A percentile compares a stretch with the other conserved stretches of the same genome.
Evolutionary conservation across 2,113 vertebrate species (phyloP).

Genomic region (Myxocyprinus asiaticus): DNA sequence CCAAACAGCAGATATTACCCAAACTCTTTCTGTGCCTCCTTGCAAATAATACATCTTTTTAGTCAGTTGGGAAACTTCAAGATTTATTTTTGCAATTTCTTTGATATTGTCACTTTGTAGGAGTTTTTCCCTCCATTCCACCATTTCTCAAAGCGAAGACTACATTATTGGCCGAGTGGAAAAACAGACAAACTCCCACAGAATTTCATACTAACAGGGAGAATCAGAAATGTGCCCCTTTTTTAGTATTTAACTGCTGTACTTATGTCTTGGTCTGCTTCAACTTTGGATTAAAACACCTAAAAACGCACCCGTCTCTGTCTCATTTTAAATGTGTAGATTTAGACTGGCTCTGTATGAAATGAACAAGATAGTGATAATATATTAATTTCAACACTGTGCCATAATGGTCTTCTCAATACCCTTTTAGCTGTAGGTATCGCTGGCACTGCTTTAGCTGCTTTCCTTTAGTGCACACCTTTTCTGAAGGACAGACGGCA

Average conservation of each 20-base stretch:
- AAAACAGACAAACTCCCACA: constrained; percentile 11
- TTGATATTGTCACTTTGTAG: neutral
- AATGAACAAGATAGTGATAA: neutral
- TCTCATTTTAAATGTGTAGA: neutral
- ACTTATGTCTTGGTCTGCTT: constrained; percentile 77
- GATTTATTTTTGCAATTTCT: neutral
- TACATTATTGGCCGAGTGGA: neutral
- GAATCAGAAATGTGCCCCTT: constrained; percentile 52
- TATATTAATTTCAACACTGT: too few relatives aligned
- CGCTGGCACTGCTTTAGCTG: too few relatives aligned
- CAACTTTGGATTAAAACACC: constrained; percentile 84
- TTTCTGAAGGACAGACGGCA: too few relatives aligned
- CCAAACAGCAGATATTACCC: neutral
- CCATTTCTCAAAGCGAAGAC: constrained; percentile 53
- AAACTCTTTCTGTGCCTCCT: neutral
- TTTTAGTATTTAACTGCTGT: constrained; percentile 72
- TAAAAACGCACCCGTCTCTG: constrained; percentile 45
- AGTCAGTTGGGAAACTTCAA: neutral
- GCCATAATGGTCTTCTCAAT: too few relatives aligned
- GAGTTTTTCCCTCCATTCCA: neutral
- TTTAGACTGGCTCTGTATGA: neutral
- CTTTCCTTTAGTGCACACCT: too few relatives aligned
- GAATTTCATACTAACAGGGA: constrained; percentile 17
- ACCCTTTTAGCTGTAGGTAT: too few relatives aligned
- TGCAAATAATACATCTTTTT: neutral